Evolutionary conservation across 2,888 invertebrate genomes (phyloP).

Genomic region (Griposia aprilina): DNA sequence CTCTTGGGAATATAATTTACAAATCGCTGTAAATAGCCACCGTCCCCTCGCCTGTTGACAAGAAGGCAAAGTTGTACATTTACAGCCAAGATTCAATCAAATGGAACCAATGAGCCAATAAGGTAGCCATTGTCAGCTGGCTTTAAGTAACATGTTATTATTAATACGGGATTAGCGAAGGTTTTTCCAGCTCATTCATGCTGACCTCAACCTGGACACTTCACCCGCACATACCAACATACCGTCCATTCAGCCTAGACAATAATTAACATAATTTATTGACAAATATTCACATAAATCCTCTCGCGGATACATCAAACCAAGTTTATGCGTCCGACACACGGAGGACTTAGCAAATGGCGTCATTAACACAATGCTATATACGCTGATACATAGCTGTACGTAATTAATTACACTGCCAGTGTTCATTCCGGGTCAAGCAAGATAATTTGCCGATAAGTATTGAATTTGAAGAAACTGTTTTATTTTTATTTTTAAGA

Average conservation of each 20-base stretch:
- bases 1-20: neutral
- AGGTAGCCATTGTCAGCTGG: neutral
- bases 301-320: slow-evolving; percentile 43
- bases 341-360: slow-evolving; percentile 23
- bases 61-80: neutral
- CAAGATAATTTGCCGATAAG: neutral
- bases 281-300: slow-evolving; percentile 42
- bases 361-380: neutral
- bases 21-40: too few relatives aligned
- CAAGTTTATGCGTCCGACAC: slow-evolving; percentile 29
- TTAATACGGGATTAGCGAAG: neutral
- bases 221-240: slow-evolving; percentile 26
- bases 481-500: too few relatives aligned
- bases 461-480: too few relatives aligned
- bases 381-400: neutral
- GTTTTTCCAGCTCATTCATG: slow-evolving; percentile 8
- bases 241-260: slow-evolving; percentile 30
- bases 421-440: neutral
- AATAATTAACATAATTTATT: slow-evolving; percentile 48
- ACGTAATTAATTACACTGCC: neutral
- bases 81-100: neutral
- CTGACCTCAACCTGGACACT: slow-evolving; percentile 15
- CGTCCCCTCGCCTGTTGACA: too few relatives aligned
- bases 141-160: slow-evolving; percentile 2
- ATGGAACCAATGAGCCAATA: neutral